phyloP scores from a whole-genome alignment of 1,140 invertebrate genomes.

The Thrips palmi region DNA sequence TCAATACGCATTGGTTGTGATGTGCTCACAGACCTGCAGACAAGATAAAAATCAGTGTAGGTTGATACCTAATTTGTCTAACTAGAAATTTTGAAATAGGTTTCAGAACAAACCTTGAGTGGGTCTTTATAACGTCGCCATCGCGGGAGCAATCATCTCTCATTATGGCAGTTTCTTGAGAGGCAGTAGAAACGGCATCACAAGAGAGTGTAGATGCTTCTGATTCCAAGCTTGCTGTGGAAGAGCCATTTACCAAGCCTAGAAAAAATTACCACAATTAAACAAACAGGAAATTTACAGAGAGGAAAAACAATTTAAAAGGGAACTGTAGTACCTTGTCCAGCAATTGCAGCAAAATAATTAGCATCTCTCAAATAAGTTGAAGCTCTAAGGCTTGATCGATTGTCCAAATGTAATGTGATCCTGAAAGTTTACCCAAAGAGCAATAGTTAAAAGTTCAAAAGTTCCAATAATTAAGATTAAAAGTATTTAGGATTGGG shows the following conservation, averaged over 20 bases:
- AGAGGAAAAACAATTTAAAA: conserved; percentile 2
- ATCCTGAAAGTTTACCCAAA: conserved; percentile 11
- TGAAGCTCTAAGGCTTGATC: conserved; percentile 25
- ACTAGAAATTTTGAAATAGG: too few species aligned
- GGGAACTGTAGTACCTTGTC: conserved; percentile 34
- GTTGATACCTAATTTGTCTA: too few species aligned
- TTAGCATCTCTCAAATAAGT: conserved; percentile 47
- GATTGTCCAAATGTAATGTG: conserved; percentile 14
- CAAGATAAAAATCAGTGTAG: too few species aligned
- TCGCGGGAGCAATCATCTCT: too few species aligned
- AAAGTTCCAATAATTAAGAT: too few species aligned
- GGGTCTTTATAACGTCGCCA: too few species aligned
- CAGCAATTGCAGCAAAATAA: conserved; percentile 60
- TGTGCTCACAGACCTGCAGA: conserved; percentile 31
- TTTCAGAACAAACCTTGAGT: too few species aligned
- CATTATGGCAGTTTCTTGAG: conserved; percentile 41
- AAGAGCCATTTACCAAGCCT: conserved; percentile 22
- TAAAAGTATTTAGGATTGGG: too few species aligned
- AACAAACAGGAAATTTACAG: not conserved
- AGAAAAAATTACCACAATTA: conserved; percentile 14
- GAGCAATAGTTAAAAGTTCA: not conserved
- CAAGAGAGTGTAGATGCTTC: conserved; percentile 28
- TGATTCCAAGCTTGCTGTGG: conserved; percentile 19
- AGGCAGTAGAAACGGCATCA: conserved; percentile 35
- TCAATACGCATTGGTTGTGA: conserved; percentile 42